A percentile compares a stretch with the other conserved stretches of the same genome.
Conservation (phyloP, 2,113 vertebrate genomes). For the Electrona antarctica region DNA sequence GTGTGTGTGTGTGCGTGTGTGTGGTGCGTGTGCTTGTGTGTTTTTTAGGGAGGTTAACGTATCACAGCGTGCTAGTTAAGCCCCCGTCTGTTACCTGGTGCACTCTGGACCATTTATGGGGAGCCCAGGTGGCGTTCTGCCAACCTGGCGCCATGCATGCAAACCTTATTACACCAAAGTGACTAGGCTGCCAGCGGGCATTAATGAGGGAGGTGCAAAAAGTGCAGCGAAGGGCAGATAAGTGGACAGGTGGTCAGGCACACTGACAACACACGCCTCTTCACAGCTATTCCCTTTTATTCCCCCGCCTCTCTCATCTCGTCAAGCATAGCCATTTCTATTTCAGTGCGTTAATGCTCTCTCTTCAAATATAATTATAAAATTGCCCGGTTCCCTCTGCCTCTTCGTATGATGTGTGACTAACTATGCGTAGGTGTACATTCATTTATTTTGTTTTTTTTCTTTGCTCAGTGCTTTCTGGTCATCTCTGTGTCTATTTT, state of each 20-base stretch:
- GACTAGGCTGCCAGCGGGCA: slow-evolving; percentile 9
- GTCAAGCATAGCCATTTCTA: not conserved
- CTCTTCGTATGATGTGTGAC: slow-evolving; percentile 2
- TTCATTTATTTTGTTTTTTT: too few species aligned
- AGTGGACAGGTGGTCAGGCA: too few species aligned
- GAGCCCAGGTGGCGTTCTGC: slow-evolving; percentile 28
- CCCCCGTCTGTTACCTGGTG: slow-evolving; percentile 54
- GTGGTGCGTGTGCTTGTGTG: not conserved
- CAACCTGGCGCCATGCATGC: slow-evolving; percentile 38
- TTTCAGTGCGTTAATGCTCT: not conserved
- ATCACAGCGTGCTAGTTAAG: slow-evolving; percentile 32
- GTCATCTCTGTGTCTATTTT: slow-evolving; percentile 21
- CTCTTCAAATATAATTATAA: not conserved
- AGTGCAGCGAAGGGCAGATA: too few species aligned
- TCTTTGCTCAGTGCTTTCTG: not conserved
- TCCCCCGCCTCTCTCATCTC: not conserved
- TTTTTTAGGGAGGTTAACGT: slow-evolving; percentile 38
- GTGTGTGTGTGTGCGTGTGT: slow-evolving; percentile 3
- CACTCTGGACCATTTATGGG: slow-evolving; percentile 28
- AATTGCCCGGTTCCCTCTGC: not conserved
- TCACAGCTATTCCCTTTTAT: not conserved
- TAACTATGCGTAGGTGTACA: not conserved
- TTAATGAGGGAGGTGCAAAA: not conserved
- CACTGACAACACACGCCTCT: not conserved
- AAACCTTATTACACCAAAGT: slow-evolving; percentile 39